Evolutionary conservation across 2,113 vertebrate genomes (phyloP), one percentile per base, ranked within the genome.

Genomic region (Terrapene triunguis): DNA sequence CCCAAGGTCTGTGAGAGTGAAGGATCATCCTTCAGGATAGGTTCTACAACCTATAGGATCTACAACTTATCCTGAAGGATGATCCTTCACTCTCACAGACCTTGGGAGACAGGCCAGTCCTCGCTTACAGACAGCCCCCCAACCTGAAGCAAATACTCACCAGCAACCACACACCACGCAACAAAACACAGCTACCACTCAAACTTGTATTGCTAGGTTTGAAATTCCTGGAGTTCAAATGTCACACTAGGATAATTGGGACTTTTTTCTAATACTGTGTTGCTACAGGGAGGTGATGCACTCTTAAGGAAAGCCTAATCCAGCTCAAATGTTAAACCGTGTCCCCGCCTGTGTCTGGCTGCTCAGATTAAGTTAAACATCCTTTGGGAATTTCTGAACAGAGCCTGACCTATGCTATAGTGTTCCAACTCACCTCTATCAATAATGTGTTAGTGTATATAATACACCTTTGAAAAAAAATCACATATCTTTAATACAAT

Each of bases 321-420:
- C 3, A 1, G 0, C 0, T 44, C 48, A 95, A 93, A 65, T 78
- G 19, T 65, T 76, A 4, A 84, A 82, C 65, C 12, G 0, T 0
- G 83, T 92, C 94, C 27, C 47, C 82, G 85, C 10, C 32, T n/a
- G 10, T 53, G 17, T n/a, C 48, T 10, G 14, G 48, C 54, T 85
- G 91, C 91, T 84, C 44, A 55, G 14, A n/a, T 90, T 6, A 27
- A 85, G 76, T 54, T 74, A 80, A 81, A 87, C 8, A 38, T 83
- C 62, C 9, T 69, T 82, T 62, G 51, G 51, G 1, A 0, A 17
- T 69, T 81, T 92, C 42, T 91, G 85, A 53, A 91, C 50, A 81
- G n/a, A 72, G 9, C 65, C 9, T 72, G 65, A 38, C 3, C 17
- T 38, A 21, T 38, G 17, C 2, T 8, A 14, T 47, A 84, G 44